Percentiles rank a stretch among this genome's conserved stretches.
phyloP scores from a whole-genome alignment of 2,797 vertebrate species.

The Allobates femoralis region DNA sequence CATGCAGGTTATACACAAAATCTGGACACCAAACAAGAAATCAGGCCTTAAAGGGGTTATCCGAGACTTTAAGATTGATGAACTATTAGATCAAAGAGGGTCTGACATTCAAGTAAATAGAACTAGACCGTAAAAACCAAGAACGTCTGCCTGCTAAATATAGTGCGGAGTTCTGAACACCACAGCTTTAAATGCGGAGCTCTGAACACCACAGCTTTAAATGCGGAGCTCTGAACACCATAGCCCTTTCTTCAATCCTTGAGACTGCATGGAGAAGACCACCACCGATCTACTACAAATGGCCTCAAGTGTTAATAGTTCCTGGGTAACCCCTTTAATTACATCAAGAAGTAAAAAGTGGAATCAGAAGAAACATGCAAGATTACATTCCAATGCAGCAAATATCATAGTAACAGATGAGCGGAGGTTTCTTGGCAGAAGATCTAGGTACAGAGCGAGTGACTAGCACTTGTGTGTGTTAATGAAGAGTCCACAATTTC shows the following conservation, averaged over 20 bases:
- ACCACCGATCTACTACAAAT: neutral
- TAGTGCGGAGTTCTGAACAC: too few species aligned
- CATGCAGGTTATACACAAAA: constrained; percentile 41
- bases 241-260: neutral
- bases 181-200: neutral
- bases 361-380: neutral
- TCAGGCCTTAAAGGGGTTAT: constrained; percentile 19
- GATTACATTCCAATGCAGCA: neutral
- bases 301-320: neutral
- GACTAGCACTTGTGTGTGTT: neutral
- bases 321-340: neutral
- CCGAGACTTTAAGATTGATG: neutral
- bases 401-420: neutral
- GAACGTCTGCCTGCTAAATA: neutral
- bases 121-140: neutral
- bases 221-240: neutral
- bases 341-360: neutral
- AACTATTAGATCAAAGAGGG: too few species aligned
- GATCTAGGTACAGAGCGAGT: neutral
- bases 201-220: neutral
- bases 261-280: neutral
- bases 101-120: neutral
- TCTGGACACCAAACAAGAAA: neutral
- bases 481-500: neutral
- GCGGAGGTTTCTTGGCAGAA: neutral